A percentile compares a stretch with the other conserved stretches of the same genome.
phyloP scores from a whole-genome alignment of 2,888 invertebrate species.

The Orgyia antiqua region DNA sequence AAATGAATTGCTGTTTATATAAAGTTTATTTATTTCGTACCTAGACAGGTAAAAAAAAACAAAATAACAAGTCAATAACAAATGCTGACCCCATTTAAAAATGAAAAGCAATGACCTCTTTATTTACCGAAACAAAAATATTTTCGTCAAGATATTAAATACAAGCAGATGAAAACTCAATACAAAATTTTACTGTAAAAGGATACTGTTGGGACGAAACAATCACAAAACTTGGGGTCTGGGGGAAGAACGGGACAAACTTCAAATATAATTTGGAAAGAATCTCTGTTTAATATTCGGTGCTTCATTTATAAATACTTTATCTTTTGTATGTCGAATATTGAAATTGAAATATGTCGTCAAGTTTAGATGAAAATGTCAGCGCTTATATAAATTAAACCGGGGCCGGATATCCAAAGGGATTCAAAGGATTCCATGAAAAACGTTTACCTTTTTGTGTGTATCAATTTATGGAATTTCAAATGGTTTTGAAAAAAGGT shows the following conservation, averaged over 20 bases:
- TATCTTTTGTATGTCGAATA: neutral
- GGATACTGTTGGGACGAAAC: neutral
- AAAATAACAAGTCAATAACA: no score
- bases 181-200: neutral
- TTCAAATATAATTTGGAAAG: constrained; percentile 9
- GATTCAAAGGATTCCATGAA: constrained; percentile 1
- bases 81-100: no score
- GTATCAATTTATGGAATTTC: neutral
- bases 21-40: no score
- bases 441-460: neutral
- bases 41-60: no score
- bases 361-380: constrained; percentile 10
- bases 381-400: neutral
- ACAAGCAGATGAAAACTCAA: no score
- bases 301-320: constrained; percentile 19
- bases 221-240: constrained; percentile 7
- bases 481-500: neutral
- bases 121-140: no score
- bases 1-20: no score
- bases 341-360: constrained; percentile 17
- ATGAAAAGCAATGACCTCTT: no score
- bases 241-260: no score
- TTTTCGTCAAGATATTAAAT: no score
- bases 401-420: neutral
- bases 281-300: constrained; percentile 13